Base-by-base conservation (phyloP, 2,888 invertebrate genomes). In the Ophioninae sp. region DNA sequence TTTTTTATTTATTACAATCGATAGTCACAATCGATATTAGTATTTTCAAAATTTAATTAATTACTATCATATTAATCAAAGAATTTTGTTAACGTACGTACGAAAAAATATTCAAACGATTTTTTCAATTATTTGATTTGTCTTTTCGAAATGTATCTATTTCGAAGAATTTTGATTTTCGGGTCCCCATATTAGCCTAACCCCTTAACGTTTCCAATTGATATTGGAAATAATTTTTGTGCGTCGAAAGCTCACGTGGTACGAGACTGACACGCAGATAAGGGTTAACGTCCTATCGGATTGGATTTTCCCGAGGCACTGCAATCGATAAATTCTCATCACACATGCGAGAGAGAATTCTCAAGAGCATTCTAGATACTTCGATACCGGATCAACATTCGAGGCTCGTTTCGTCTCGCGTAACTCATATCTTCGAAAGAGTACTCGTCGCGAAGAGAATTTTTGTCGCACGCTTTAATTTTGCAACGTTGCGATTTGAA, bases 231-330 rank as follows among this genome's bases (percentile, higher is more conserved):
- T 9, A n/a, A 3, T 10, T 1, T 51, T 23, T 8, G n/a, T 3
- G 13, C n/a, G n/a, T 64, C 22, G 23, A 1, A n/a, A 17, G n/a
- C 37, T n/a, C 37, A 65, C 37, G 37, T 6, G 65, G 8, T n/a
- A 41, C 39, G n/a, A 20, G 41, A 41, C 9, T 44, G 51, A 30
- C 64, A 51, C 41, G 41, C 64, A n/a, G 74, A 74, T 74, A 77
- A 81, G 80, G 83, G 83, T 83, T 83, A 83, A 83, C 80, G 83
- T 69, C 74, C 80, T 71, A 65, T 81, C 77, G 80, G 17, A 58
- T 77, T 77, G 63, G 80, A 73, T 65, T 83, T 83, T 51, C 72
- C 64, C 79, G 41, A 67, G 67, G 9, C 71, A 65, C 51, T 73
- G 22, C 64, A 71, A 83, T 83, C 83, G 74, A 83, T 81, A 77